Evolutionary conservation across 2,113 vertebrate genomes (phyloP), one percentile per base, ranked within the genome.

Genomic region (Pygoscelis antarcticus): DNA sequence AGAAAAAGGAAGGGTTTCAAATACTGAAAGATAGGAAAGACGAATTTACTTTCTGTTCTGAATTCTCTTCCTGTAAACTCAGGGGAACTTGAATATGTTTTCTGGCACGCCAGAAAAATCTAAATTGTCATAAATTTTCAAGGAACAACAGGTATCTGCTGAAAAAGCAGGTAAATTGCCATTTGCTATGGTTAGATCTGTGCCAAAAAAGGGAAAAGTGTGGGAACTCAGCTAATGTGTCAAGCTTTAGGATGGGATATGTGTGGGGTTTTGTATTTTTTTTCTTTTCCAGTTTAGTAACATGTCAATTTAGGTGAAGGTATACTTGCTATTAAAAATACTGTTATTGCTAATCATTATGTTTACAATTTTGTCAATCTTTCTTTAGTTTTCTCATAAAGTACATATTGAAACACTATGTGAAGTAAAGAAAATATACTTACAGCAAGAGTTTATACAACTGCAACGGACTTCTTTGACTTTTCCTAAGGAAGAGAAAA

Each of bases 331-430:
- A 11, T 80, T 90, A 21, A n/a, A 91, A 62, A 51, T 65, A 68
- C 12, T 78, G 9, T n/a, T 62, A 52, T 65, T 76, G 27, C 26
- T 86, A 18, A 87, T 74, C 7, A 14, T 91, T 25, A 9, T 64
- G 13, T 89, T 46, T 76, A 61, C 44, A 36, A 66, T 54, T 86
- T 77, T 78, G 13, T 94, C 47, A 25, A 60, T 96, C 87, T 83
- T 83, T 84, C 52, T 93, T 72, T 93, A 99, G 99, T 98, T 98
- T 93, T 98, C 98, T 87, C 99, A 96, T 96, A 98, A 98, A 93
- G 98, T 99, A 75, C 98, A 99, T 51, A 97, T 99, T 92, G 99
- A 99, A 98, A 98, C 97, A 54, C 93, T 98, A 69, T 99, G 99
- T 97, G 99, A 99, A 97, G 98, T 99, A 72, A 97, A 98, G 97